A percentile compares a stretch with the other conserved stretches of the same genome.
Conservation (phyloP, 2,113 vertebrate species). For the Poeciliopsis occidentalis region DNA sequence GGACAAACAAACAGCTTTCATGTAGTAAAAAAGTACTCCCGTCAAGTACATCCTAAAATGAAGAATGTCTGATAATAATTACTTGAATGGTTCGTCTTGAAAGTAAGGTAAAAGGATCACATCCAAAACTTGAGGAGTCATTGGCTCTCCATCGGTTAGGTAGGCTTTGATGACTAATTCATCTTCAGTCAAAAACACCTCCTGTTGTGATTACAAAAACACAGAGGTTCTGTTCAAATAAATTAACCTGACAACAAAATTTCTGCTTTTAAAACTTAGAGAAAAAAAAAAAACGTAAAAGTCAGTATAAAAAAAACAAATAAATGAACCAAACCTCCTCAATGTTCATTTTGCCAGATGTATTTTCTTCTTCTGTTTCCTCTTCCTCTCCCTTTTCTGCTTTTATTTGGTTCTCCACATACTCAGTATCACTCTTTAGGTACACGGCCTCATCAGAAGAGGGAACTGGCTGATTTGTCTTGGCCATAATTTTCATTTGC, state of each 20-base stretch:
- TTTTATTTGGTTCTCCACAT: constrained; percentile 63
- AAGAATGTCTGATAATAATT: constrained; percentile 18
- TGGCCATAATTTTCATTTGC: constrained; percentile 87
- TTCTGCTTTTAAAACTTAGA: not conserved
- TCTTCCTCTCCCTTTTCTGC: constrained; percentile 25
- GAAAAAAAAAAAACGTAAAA: not conserved
- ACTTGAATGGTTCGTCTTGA: constrained; percentile 91
- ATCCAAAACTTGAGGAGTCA: constrained; percentile 85
- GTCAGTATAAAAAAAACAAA: not conserved
- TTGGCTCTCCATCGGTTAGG: constrained; percentile 74
- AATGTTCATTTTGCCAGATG: not conserved
- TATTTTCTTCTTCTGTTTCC: constrained; percentile 6
- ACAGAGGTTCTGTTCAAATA: constrained; percentile 3
- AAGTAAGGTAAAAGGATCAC: constrained; percentile 85
- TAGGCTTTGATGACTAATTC: constrained; percentile 87
- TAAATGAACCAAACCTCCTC: constrained; percentile 31
- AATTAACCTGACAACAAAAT: not conserved
- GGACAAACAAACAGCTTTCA: no score
- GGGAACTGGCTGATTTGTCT: constrained; percentile 81
- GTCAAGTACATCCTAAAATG: not conserved
- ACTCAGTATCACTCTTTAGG: constrained; percentile 70
- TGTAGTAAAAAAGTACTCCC: no score
- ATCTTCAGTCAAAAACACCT: constrained; percentile 82
- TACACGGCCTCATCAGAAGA: constrained; percentile 78
- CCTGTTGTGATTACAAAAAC: constrained; percentile 30